Conservation (phyloP, 2,888 invertebrate genomes). For the Hemicrepidius hirtus region DNA sequence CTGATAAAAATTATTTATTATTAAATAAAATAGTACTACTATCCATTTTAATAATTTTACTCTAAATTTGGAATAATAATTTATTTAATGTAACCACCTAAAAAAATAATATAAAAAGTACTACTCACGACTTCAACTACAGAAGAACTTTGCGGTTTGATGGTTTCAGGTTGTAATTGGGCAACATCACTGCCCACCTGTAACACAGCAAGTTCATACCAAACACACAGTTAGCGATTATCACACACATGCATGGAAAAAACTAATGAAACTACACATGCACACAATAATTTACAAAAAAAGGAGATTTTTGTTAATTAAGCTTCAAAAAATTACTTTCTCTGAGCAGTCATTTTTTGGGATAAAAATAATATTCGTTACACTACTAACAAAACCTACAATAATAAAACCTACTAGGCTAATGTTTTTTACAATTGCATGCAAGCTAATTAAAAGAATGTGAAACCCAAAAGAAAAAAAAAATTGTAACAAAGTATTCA, state of each 20-base stretch:
- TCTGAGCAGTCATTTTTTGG: conserved; percentile 5
- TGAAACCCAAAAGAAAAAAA: too few species aligned
- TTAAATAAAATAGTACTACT: too few species aligned
- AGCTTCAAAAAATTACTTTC: background rate
- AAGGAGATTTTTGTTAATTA: background rate
- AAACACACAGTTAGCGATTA: conserved; percentile 55
- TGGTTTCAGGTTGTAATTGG: conserved; percentile 59
- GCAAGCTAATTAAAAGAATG: conserved; percentile 5
- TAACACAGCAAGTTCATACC: conserved; percentile 60
- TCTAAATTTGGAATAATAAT: too few species aligned
- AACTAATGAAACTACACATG: conserved; percentile 21
- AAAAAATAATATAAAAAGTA: conserved; percentile 38
- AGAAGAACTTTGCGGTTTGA: conserved; percentile 60
- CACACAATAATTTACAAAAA: conserved; percentile 18
- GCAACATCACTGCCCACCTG: conserved; percentile 63
- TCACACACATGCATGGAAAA: conserved; percentile 46
- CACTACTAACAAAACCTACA: background rate
- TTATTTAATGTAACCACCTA: background rate
- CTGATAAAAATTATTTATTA: conserved; percentile 13
- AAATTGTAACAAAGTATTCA: background rate
- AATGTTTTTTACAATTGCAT: background rate
- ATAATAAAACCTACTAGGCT: background rate
- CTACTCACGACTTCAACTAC: conserved; percentile 65
- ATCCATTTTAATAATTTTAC: too few species aligned
- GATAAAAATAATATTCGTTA: background rate